Conservation (phyloP, 2,888 invertebrate species). For the Pollenia griseotomentosa region DNA sequence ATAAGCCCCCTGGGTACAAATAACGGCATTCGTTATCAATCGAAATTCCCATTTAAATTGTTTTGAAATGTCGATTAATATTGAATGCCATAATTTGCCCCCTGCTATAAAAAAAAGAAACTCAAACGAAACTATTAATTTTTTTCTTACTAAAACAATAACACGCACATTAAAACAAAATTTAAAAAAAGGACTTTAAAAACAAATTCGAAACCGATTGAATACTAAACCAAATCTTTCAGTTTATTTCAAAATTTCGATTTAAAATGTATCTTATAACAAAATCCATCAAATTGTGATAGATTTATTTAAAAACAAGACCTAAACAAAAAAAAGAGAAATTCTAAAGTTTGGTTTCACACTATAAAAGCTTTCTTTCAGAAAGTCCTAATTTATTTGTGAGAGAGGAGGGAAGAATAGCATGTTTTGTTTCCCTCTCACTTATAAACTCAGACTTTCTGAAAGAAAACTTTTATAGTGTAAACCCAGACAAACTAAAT, state of each 20-base stretch:
- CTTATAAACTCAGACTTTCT: too few species aligned
- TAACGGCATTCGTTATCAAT: too few species aligned
- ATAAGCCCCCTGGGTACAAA: too few species aligned
- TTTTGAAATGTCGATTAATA: too few species aligned
- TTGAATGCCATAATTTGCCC: too few species aligned
- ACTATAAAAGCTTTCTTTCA: too few species aligned
- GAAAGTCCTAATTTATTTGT: too few species aligned
- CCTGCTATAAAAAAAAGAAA: neutral
- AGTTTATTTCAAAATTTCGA: slow-evolving; percentile 4
- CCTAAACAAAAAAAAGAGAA: neutral
- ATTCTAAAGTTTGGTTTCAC: slow-evolving; percentile 6
- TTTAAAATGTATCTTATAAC: slow-evolving; percentile 4
- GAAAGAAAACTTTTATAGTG: too few species aligned
- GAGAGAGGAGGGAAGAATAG: too few species aligned
- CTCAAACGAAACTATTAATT: slow-evolving; percentile 31
- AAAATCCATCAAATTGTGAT: slow-evolving; percentile 67
- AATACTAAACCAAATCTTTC: slow-evolving; percentile 17
- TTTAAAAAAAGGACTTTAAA: slow-evolving; percentile 8
- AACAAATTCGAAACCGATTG: neutral
- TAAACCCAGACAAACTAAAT: slow-evolving; percentile 20
- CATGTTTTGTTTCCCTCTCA: too few species aligned
- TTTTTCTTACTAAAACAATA: slow-evolving; percentile 34
- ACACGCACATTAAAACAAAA: slow-evolving; percentile 51
- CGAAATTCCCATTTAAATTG: too few species aligned
- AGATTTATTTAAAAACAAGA: slow-evolving; percentile 50